Percentiles rank a stretch among this genome's conserved stretches.
Conservation (phyloP, 2,888 invertebrate species). For the Athripsodes cinereus region DNA sequence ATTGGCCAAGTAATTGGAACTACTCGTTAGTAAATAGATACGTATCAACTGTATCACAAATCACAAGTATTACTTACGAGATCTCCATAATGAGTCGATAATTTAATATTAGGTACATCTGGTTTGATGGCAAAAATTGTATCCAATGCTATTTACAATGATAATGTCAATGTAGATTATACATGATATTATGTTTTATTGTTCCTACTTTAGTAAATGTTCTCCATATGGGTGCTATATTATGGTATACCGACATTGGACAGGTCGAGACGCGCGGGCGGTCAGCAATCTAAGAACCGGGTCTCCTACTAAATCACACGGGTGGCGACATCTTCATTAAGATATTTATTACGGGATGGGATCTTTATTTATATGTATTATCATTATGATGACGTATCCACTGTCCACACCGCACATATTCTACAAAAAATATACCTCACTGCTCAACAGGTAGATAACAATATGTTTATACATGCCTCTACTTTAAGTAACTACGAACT, state of each 20-base stretch:
- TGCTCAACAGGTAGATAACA: too few relatives aligned
- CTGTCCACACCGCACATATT: constrained; percentile 3
- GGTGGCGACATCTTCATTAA: constrained; percentile 26
- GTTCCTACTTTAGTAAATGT: background rate
- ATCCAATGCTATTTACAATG: too few relatives aligned
- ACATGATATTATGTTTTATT: background rate
- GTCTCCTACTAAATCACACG: constrained; percentile 3
- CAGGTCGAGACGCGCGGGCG: background rate
- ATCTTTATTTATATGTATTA: constrained; percentile 9
- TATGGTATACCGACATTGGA: background rate
- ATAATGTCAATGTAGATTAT: background rate
- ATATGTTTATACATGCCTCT: too few relatives aligned
- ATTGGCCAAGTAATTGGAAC: too few relatives aligned
- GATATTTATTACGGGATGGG: constrained; percentile 21
- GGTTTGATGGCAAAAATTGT: too few relatives aligned
- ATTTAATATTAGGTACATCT: too few relatives aligned
- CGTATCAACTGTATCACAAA: too few relatives aligned
- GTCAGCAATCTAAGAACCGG: background rate
- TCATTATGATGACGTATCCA: constrained; percentile 1
- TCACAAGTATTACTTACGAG: too few relatives aligned
- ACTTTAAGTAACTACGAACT: too few relatives aligned
- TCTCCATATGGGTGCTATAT: background rate
- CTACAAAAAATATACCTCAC: background rate
- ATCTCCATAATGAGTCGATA: too few relatives aligned
- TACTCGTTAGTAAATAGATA: too few relatives aligned